A percentile compares a stretch with the other conserved stretches of the same genome.
Conservation (phyloP, 2,113 vertebrate species). For the Macroglossus sobrinus region DNA sequence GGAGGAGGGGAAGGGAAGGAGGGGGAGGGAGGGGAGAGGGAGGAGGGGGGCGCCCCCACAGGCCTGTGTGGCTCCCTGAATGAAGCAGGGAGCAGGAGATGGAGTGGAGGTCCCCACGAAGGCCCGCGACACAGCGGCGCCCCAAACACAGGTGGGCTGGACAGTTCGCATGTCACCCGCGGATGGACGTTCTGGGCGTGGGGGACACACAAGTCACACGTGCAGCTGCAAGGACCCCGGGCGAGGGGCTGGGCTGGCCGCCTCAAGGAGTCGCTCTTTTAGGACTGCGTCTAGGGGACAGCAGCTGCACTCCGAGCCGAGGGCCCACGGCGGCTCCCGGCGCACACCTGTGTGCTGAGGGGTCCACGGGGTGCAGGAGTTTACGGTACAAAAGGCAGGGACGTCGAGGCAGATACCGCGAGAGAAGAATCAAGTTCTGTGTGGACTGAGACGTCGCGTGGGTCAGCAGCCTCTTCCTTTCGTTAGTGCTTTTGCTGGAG, state of each 20-base stretch:
- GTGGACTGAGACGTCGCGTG: fast-evolving
- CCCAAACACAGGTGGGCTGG: too few relatives aligned
- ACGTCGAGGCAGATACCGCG: neutral
- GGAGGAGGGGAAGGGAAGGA: too few relatives aligned
- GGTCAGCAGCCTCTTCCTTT: neutral
- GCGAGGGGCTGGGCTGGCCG: fast-evolving
- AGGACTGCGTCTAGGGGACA: neutral
- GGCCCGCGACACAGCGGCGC: too few relatives aligned
- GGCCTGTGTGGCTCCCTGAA: fast-evolving
- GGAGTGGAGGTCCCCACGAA: too few relatives aligned
- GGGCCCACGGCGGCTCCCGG: neutral
- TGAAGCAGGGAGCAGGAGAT: too few relatives aligned
- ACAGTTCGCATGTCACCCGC: neutral
- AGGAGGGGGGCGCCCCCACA: fast-evolving
- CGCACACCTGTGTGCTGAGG: fast-evolving
- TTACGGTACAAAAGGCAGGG: neutral
- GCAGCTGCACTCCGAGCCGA: neutral
- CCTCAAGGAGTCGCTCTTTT: neutral
- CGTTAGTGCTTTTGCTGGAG: too few relatives aligned
- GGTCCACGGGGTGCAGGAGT: neutral
- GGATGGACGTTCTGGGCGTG: fast-evolving
- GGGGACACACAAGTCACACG: too few relatives aligned
- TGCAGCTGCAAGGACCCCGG: neutral
- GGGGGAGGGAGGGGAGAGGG: too few relatives aligned
- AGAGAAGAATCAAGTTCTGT: neutral